A percentile compares a stretch with the other conserved stretches of the same genome.
phyloP scores from a whole-genome alignment of 2,888 invertebrate genomes.

The Chymomyza procnemis region DNA sequence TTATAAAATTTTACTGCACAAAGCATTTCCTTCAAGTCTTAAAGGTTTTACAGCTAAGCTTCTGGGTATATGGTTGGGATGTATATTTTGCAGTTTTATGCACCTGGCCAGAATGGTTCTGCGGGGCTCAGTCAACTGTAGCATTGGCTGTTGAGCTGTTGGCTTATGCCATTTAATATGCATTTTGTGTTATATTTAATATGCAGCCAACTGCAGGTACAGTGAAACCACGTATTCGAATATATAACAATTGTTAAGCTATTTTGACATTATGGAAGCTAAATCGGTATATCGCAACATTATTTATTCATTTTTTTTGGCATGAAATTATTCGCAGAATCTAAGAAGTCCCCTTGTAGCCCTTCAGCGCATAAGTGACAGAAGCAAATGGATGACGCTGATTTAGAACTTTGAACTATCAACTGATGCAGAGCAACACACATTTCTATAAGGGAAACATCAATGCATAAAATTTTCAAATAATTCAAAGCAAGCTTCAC shows the following conservation, averaged over 20 bases:
- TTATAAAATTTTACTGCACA: slow-evolving; percentile 67
- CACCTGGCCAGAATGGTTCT: slow-evolving; percentile 37
- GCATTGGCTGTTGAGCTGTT: slow-evolving; percentile 41
- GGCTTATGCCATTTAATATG: slow-evolving; percentile 76
- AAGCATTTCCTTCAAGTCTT: slow-evolving; percentile 62
- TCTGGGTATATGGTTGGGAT: slow-evolving; percentile 41
- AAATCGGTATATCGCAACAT: no score
- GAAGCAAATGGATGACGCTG: no score
- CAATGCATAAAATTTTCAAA: no score
- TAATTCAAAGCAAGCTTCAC: neutral
- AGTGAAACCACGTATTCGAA: neutral
- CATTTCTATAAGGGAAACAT: no score
- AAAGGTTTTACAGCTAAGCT: slow-evolving; percentile 67
- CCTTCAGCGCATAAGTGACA: no score
- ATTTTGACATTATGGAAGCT: no score
- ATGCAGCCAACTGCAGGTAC: slow-evolving; percentile 53
- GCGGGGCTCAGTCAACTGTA: slow-evolving; percentile 5
- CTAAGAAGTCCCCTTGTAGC: no score
- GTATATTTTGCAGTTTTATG: slow-evolving; percentile 19
- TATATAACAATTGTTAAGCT: neutral
- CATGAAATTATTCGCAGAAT: no score
- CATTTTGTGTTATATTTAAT: slow-evolving; percentile 76
- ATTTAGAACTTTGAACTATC: no score
- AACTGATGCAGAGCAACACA: no score
- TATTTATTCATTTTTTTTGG: no score